phyloP scores from a whole-genome alignment of 2,113 vertebrate genomes.

The Notothenia rossii region DNA sequence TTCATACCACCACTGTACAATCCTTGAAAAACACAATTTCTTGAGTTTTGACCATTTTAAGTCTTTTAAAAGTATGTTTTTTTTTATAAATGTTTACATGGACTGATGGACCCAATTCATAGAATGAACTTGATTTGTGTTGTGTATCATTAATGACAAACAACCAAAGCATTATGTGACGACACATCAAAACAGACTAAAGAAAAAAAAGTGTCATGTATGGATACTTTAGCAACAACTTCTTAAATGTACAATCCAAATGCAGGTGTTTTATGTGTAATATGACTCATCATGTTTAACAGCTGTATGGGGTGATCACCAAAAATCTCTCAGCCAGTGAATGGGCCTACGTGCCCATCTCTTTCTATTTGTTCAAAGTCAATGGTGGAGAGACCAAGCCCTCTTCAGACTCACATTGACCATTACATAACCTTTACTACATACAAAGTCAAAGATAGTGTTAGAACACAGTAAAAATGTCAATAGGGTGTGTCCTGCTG shows the following conservation, averaged over 20 bases:
- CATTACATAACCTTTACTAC: conserved; percentile 24
- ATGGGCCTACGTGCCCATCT: background rate
- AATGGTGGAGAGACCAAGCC: background rate
- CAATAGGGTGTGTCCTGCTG: background rate
- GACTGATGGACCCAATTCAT: no score
- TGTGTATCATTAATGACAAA: no score
- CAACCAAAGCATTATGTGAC: no score
- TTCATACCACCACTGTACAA: no score
- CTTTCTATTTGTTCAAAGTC: conserved; percentile 8
- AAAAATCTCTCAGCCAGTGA: background rate
- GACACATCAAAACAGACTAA: no score
- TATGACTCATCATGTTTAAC: background rate
- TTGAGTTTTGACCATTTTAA: no score
- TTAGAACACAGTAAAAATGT: conserved; percentile 8
- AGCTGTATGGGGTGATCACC: background rate
- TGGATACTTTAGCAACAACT: background rate
- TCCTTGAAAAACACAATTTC: no score
- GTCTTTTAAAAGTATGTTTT: no score
- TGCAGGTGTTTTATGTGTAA: background rate
- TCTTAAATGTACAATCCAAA: background rate
- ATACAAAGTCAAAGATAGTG: background rate
- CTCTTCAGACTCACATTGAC: background rate
- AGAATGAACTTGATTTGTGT: no score
- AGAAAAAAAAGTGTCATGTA: background rate
- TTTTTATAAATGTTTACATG: no score